phyloP scores from a whole-genome alignment of 2,888 invertebrate species.

The Leptodirus hochenwartii region DNA sequence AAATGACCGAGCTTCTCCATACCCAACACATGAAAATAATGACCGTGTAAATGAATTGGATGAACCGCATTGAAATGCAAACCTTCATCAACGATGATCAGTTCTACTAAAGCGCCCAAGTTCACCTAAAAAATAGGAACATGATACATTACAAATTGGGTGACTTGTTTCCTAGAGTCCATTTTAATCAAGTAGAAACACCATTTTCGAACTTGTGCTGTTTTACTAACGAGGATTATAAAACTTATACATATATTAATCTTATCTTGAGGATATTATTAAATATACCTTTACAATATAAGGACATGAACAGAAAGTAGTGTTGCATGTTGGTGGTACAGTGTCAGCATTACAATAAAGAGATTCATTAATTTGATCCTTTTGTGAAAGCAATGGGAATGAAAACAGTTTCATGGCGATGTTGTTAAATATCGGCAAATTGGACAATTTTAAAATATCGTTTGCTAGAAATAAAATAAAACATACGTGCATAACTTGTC shows the following conservation, averaged over 20 bases:
- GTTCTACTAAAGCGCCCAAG: neutral
- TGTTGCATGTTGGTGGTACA: neutral
- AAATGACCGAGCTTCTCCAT: conserved; percentile 4
- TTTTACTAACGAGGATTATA: too few species aligned
- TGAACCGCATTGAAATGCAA: neutral
- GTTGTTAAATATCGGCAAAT: conserved; percentile 4
- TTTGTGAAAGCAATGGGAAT: conserved; percentile 1
- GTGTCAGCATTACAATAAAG: neutral
- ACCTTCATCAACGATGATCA: neutral
- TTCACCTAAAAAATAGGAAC: conserved; percentile 5
- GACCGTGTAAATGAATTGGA: conserved; percentile 1
- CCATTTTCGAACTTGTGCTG: too few species aligned
- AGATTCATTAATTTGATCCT: too few species aligned
- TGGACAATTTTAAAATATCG: too few species aligned
- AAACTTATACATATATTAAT: too few species aligned
- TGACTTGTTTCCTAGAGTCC: too few species aligned
- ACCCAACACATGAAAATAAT: too few species aligned
- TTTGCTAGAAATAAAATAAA: too few species aligned
- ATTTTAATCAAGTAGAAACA: too few species aligned
- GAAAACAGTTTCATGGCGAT: neutral
- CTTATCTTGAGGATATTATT: neutral
- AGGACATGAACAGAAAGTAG: neutral
- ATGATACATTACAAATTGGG: too few species aligned
- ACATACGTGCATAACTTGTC: too few species aligned
- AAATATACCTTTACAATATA: neutral